phyloP scores from a whole-genome alignment of 2,888 invertebrate species.

The Omphaloscelis lunosa region DNA sequence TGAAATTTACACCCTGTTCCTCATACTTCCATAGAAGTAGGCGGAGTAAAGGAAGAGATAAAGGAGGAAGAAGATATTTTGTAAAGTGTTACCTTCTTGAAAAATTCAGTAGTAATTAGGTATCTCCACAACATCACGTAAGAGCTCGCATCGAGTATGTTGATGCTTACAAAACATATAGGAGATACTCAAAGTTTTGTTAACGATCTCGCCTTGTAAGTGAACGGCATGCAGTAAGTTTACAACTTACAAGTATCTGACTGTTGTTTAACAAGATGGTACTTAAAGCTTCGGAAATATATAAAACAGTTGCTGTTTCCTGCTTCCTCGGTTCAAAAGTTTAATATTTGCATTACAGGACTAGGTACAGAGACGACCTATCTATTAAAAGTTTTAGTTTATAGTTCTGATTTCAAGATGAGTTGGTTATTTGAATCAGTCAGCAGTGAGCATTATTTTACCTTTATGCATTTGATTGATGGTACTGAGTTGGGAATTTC shows the following conservation, averaged over 20 bases:
- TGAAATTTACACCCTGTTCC: too few relatives aligned
- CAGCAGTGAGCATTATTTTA: neutral
- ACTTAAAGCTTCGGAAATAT: conserved; percentile 12
- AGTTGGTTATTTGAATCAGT: neutral
- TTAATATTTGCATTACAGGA: neutral
- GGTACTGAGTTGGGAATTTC: neutral
- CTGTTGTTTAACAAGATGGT: conserved; percentile 44
- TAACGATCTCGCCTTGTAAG: conserved; percentile 39
- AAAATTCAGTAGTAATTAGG: neutral
- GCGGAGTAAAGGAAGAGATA: too few relatives aligned
- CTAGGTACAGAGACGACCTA: neutral
- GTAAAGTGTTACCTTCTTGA: neutral
- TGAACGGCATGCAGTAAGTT: conserved; percentile 31
- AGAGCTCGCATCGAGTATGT: neutral
- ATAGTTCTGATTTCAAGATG: neutral
- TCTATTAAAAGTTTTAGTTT: neutral
- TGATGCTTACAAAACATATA: conserved; percentile 22
- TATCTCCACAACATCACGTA: neutral
- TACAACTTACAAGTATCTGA: conserved; percentile 30
- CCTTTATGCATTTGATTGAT: neutral
- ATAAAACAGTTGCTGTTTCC: neutral
- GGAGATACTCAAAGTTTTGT: conserved; percentile 35
- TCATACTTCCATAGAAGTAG: neutral
- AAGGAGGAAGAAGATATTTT: neutral
- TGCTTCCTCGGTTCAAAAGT: neutral